Evolutionary conservation across 2,888 invertebrate species (phyloP).

Genomic region (Bombylius major): DNA sequence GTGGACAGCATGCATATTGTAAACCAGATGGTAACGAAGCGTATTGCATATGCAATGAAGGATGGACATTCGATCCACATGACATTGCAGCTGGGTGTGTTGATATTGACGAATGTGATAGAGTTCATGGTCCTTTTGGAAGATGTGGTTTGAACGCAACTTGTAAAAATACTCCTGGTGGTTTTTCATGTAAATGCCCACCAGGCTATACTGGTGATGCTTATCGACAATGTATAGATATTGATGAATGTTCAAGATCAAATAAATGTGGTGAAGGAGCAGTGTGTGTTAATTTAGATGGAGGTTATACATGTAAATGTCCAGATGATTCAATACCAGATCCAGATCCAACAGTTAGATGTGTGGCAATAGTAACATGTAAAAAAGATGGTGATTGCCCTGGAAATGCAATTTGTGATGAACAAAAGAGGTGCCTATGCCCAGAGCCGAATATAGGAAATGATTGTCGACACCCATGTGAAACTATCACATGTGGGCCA

Average conservation of each 20-base stretch:
- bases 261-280: slow-evolving; percentile 71
- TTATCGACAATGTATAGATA: slow-evolving; percentile 63
- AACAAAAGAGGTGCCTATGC: slow-evolving; percentile 65
- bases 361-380: slow-evolving; percentile 72
- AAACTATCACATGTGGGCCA: slow-evolving; percentile 68
- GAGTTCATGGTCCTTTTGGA: slow-evolving; percentile 60
- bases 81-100: slow-evolving; percentile 83
- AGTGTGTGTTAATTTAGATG: slow-evolving; percentile 63
- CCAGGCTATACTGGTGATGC: slow-evolving; percentile 79
- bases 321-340: slow-evolving; percentile 70
- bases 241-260: slow-evolving; percentile 65
- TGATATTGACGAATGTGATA: slow-evolving; percentile 85
- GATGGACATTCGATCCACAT: slow-evolving; percentile 83
- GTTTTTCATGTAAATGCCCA: slow-evolving; percentile 69
- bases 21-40: slow-evolving; percentile 81
- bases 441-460: slow-evolving; percentile 86
- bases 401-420: slow-evolving; percentile 77
- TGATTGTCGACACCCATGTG: slow-evolving; percentile 88
- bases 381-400: slow-evolving; percentile 65
- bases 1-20: slow-evolving; percentile 78
- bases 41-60: slow-evolving; percentile 84
- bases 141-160: slow-evolving; percentile 73
- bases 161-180: slow-evolving; percentile 69
- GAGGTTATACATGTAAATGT: slow-evolving; percentile 67
- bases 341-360: slow-evolving; percentile 69